Conservation (phyloP, 2,888 invertebrate species). For the Microchrysa polita region DNA sequence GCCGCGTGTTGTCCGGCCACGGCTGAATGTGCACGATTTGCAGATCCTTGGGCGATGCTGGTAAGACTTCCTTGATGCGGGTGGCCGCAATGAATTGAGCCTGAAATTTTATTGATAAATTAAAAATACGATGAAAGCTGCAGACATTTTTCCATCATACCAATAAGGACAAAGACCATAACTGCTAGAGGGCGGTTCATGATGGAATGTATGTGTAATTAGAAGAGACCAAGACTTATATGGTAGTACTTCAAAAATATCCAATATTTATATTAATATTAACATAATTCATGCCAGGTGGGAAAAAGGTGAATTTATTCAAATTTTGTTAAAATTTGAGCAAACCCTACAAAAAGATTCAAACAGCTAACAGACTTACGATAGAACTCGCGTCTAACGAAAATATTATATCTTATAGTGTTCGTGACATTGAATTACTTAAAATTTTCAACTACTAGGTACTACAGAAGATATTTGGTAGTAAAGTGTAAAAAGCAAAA, state of each 20-base stretch:
- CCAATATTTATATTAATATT: background rate
- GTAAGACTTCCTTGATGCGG: constrained; percentile 67
- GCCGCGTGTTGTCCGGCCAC: constrained; percentile 27
- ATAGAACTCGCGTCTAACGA: too few species aligned
- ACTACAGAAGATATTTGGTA: too few species aligned
- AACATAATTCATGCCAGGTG: too few species aligned
- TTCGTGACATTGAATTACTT: too few species aligned
- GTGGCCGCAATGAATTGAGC: constrained; percentile 62
- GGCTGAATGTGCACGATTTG: constrained; percentile 5
- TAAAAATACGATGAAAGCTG: background rate
- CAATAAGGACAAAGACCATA: constrained; percentile 2
- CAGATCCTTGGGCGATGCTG: constrained; percentile 34
- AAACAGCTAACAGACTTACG: too few species aligned
- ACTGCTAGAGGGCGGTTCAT: background rate
- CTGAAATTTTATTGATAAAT: constrained; percentile 10
- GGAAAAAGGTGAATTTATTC: too few species aligned
- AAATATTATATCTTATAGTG: too few species aligned
- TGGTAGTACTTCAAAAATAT: background rate
- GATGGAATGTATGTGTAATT: background rate
- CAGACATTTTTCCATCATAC: background rate
- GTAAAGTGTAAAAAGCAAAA: too few species aligned
- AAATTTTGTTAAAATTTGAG: too few species aligned
- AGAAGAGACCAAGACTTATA: background rate
- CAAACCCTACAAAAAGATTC: too few species aligned
- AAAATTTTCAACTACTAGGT: too few species aligned